phyloP scores from a whole-genome alignment of 2,797 vertebrate genomes.

The Cryptoprocta ferox region DNA sequence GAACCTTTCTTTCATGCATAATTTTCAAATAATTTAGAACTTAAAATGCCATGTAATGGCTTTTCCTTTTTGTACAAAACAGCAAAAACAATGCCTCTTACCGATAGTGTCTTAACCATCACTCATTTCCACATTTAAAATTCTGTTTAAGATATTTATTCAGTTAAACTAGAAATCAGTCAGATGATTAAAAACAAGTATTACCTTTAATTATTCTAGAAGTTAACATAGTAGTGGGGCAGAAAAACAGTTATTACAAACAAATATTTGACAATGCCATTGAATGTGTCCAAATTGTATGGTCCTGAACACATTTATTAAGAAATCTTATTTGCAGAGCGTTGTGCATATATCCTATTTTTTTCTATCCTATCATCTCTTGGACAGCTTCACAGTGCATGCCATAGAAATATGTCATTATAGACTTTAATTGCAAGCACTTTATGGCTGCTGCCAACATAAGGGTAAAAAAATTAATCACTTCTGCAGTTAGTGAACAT shows the following conservation, averaged over 20 bases:
- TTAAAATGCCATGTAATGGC: neutral
- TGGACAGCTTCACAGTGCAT: conserved; percentile 39
- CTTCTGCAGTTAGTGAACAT: conserved; percentile 59
- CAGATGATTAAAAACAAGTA: neutral
- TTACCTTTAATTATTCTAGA: neutral
- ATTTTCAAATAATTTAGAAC: neutral
- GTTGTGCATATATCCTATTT: neutral
- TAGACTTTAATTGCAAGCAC: conserved; percentile 45
- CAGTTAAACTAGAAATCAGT: neutral
- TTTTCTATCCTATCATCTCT: conserved; percentile 1
- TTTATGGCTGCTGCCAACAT: conserved; percentile 71
- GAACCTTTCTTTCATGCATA: neutral
- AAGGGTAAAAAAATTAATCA: conserved; percentile 58
- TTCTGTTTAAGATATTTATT: neutral
- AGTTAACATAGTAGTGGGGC: neutral
- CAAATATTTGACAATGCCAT: neutral
- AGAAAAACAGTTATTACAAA: conserved; percentile 48
- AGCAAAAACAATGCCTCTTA: neutral
- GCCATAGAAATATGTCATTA: conserved; percentile 46
- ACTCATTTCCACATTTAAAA: neutral
- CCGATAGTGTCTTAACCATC: neutral
- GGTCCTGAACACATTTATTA: neutral
- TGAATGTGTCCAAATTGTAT: neutral
- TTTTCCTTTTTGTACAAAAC: neutral
- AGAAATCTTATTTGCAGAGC: neutral